Conservation (phyloP, 2,113 vertebrate species). For the Passer montanus region DNA sequence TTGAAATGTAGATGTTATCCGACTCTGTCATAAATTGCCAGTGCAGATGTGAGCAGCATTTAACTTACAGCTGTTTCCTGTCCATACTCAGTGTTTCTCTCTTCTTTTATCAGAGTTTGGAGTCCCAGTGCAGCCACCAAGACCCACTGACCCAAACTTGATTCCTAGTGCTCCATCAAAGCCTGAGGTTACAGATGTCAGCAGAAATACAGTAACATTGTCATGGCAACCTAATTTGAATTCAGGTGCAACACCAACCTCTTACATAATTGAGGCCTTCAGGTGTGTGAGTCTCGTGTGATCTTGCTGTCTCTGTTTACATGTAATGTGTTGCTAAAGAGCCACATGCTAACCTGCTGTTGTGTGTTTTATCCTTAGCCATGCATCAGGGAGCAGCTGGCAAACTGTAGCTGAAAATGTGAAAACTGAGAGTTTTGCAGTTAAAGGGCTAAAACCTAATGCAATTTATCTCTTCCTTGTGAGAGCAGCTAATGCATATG, state of each 20-base stretch:
- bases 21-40: not conserved
- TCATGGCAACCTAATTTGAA: constrained; percentile 95
- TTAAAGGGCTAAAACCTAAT: constrained; percentile 92
- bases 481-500: constrained; percentile 95
- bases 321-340: not conserved
- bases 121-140: constrained; percentile 89
- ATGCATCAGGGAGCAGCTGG: constrained; percentile 98
- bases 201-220: constrained; percentile 88
- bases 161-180: constrained; percentile 96
- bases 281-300: constrained; percentile 76
- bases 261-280: constrained; percentile 98
- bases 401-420: constrained; percentile 96
- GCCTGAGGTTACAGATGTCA: constrained; percentile 93
- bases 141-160: constrained; percentile 95
- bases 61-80: not conserved
- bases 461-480: constrained; percentile 98
- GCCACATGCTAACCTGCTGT: constrained; percentile 27
- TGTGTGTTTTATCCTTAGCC: constrained; percentile 75
- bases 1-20: not conserved
- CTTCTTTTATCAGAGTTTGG: constrained; percentile 85
- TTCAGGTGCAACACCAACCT: constrained; percentile 95
- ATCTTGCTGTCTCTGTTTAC: not conserved
- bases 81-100: not conserved
- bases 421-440: constrained; percentile 89
- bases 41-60: not conserved